Base-by-base conservation (phyloP, 2,888 invertebrate species). In the Machimus atricapillus region DNA sequence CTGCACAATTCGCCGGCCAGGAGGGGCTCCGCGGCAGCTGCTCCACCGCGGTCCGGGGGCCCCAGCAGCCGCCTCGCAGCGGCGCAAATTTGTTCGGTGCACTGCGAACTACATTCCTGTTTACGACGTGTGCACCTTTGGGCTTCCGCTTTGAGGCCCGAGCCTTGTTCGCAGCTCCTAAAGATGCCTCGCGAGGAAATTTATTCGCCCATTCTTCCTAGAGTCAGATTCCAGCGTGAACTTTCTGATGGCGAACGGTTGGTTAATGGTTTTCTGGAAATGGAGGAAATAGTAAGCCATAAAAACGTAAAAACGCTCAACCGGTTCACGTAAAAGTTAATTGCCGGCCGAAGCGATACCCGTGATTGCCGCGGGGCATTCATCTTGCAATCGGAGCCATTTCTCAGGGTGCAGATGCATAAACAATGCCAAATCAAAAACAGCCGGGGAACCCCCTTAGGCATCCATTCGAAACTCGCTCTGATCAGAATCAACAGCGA, bases 121-220 rank as follows among this genome's bases (percentile, higher is more conserved):
- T 66, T 66, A 83, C 37, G 66, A 83, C 23, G 31, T 40, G 83
- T 14, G 58, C 83, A 58, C 83, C 83, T 43, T 81, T 81, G 56
- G 66, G 83, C 73, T 83, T 83, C 83, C 83, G 83, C 83, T 83
- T 83, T 83, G 40, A 73, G 58, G 37, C 27, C 23, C 23, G 40
- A 40, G 58, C 66, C 66, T 40, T 83, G 83, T 83, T 83, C 83
- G 37, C 83, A 66, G 83, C 83, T 73, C 40, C 66, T 73, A 83
- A 73, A 73, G 83, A 83, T 83, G 83, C 73, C 83, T 58, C 73
- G 40, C 34, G 83, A 66, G 73, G 23, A 83, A 83, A 83, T 83
- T 83, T 83, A 83, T 83, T 83, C 73, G 83, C 73, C 83, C 83
- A 83, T 83, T 83, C 83, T 83, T 83, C 37, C 83, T 66, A 56